Evolutionary conservation across 1,140 invertebrate species (phyloP), one percentile per base, ranked within the genome.

Genomic region (Macrostomum lignano): DNA sequence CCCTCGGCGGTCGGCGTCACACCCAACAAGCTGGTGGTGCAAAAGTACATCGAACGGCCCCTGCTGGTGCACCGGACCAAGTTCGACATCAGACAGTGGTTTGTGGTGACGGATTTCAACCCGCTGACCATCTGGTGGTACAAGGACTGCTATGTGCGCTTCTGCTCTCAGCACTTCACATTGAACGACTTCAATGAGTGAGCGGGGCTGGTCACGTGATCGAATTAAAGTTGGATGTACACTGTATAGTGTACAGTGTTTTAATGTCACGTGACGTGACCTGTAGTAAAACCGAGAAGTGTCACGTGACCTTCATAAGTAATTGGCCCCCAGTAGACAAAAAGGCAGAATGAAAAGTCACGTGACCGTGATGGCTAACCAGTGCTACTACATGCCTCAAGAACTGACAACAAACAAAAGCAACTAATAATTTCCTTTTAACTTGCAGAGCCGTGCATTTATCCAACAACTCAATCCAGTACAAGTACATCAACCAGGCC

Each of bases 41-140:
- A 86, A 52, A 88, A 88, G 58, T 86, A 88, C 51, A 82, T 88
- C 42, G 77, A 63, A 42, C 44, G 58, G 3, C 61, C 61, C 1
- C 57, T 84, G 26, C 63, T 82, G 13, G 69, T 86, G 38, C 72
- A 79, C 51, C 68, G 74, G 41, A 82, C 76, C 2, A 86, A 86
- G 63, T 84, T 84, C 48, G 78, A 86, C 53, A 84, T 86, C 36
- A 45, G 53, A 11, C 58, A 59, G 41, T 57, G 55, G 52, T 86
- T 91, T 58, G 59, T 91, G 24, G 70, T 84, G 3, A 79, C 76
- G 1, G 72, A 70, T 50, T 72, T 73, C 41, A 73, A 78, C 49
- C 81, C 81, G 1, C 49, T 88, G 11, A 78, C 74, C 2, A 69
- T 88, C 15, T 91, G 78, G 77, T 72, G 82, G 58, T 84, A 81